Conservation (phyloP, 2,888 invertebrate genomes). For the Tenthredo scrophulariae region DNA sequence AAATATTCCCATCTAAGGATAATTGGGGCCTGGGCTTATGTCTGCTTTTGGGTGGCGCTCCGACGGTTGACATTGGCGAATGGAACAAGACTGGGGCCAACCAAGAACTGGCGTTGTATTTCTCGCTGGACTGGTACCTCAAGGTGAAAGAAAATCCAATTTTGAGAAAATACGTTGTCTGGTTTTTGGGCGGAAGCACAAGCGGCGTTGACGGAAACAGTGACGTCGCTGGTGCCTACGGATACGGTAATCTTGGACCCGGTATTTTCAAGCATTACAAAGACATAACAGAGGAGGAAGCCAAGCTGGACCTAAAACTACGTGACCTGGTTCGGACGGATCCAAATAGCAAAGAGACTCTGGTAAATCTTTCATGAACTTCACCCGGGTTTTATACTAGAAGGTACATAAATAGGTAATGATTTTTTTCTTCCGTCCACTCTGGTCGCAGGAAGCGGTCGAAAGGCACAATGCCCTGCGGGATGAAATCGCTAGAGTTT, state of each 20-base stretch:
- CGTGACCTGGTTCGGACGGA: conserved; percentile 49
- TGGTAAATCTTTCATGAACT: conserved; percentile 38
- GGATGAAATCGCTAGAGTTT: conserved; percentile 56
- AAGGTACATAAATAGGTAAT: background rate
- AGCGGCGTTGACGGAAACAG: conserved; percentile 68
- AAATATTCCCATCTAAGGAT: conserved; percentile 68
- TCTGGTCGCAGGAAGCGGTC: background rate
- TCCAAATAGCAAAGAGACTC: conserved; percentile 27
- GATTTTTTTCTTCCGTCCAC: background rate
- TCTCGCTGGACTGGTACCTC: conserved; percentile 73
- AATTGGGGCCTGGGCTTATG: conserved; percentile 76
- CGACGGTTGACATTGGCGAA: conserved; percentile 80
- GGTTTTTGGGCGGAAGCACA: conserved; percentile 68
- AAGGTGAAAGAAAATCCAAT: conserved; percentile 67
- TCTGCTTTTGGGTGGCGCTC: conserved; percentile 83
- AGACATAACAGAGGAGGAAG: conserved; percentile 55
- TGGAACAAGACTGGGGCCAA: conserved; percentile 83
- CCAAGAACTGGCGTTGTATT: conserved; percentile 83
- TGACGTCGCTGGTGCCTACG: conserved; percentile 66
- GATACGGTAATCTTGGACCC: conserved; percentile 65
- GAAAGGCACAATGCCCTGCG: conserved; percentile 54
- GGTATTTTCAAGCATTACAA: conserved; percentile 64
- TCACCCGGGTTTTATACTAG: background rate
- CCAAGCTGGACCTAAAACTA: conserved; percentile 56
- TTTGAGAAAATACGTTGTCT: conserved; percentile 67